These are phyloP conservation scores for Hypomecis punctinalis DNA, from an alignment of 2,888 invertebrate genomes.

Conservation along the genomic window DNA sequence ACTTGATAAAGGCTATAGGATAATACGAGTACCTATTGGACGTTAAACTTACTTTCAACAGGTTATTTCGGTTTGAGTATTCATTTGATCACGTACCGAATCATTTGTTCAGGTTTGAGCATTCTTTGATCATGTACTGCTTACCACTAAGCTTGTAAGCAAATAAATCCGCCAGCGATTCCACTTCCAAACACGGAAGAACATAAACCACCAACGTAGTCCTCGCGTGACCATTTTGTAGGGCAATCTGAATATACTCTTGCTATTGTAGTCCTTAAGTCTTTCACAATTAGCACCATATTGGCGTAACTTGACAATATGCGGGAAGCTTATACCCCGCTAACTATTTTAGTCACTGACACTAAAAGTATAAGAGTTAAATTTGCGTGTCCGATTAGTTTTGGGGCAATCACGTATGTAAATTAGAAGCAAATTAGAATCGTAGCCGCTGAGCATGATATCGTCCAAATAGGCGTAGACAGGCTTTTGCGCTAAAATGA, in stretches of 20 bases:
- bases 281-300: conserved; percentile 15
- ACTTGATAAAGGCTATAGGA: too few relatives aligned
- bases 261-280: conserved; percentile 15
- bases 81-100: too few relatives aligned
- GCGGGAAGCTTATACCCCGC: neutral
- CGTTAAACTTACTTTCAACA: too few relatives aligned
- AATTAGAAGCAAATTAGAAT: conserved; percentile 28
- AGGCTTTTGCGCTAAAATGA: conserved; percentile 16
- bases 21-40: too few relatives aligned
- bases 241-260: conserved; percentile 20
- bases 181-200: conserved; percentile 37
- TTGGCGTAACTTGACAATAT: conserved; percentile 20
- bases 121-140: neutral
- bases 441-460: conserved; percentile 18
- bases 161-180: conserved; percentile 33
- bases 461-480: conserved; percentile 16
- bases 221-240: conserved; percentile 40
- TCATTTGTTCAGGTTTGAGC: neutral
- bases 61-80: too few relatives aligned
- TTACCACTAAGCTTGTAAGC: conserved; percentile 13
- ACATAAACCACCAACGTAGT: conserved; percentile 34
- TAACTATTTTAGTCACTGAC: neutral
- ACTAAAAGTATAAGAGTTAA: conserved; percentile 2
- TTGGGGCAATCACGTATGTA: conserved; percentile 14
- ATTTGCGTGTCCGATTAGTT: conserved; percentile 7